Conservation (phyloP, 1,140 invertebrate genomes). For the Orius insidiosus region DNA sequence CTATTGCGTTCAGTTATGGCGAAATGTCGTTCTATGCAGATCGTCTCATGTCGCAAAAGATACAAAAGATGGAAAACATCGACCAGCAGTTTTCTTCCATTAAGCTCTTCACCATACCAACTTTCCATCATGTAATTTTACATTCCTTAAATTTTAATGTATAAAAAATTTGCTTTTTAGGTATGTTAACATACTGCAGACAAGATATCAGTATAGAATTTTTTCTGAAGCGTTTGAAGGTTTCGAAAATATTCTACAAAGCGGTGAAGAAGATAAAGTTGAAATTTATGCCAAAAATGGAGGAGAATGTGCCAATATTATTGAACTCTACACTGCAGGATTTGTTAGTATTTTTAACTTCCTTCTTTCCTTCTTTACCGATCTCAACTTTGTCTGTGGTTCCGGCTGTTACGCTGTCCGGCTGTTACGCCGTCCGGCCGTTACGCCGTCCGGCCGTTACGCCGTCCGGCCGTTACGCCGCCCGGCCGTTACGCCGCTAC, state of each 20-base stretch:
- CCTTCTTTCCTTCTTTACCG: no score
- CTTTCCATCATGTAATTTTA: constrained; percentile 27
- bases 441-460: no score
- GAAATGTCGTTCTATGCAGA: constrained; percentile 34
- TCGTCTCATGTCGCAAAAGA: constrained; percentile 35
- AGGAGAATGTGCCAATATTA: constrained; percentile 24
- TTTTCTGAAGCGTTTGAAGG: constrained; percentile 24
- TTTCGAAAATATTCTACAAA: constrained; percentile 19
- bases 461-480: no score
- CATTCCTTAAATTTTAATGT: neutral
- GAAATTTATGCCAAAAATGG: constrained; percentile 18
- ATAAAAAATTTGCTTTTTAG: constrained; percentile 19
- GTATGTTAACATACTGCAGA: constrained; percentile 32
- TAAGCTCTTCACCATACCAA: constrained; percentile 36
- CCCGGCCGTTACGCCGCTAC: no score
- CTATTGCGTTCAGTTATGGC: constrained; percentile 37
- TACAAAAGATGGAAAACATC: constrained; percentile 9
- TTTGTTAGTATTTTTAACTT: constrained; percentile 11
- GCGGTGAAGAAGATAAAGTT: constrained; percentile 20
- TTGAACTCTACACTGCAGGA: constrained; percentile 19
- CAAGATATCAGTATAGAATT: constrained; percentile 30
- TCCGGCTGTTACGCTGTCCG: no score
- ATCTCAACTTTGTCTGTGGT: no score
- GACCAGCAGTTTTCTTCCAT: constrained; percentile 22
- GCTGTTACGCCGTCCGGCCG: no score